Percentiles rank a stretch among this genome's conserved stretches.
These are phyloP conservation scores for Macquaria australasica DNA, from an alignment of 2,113 vertebrate species.

Conservation along the genomic window DNA sequence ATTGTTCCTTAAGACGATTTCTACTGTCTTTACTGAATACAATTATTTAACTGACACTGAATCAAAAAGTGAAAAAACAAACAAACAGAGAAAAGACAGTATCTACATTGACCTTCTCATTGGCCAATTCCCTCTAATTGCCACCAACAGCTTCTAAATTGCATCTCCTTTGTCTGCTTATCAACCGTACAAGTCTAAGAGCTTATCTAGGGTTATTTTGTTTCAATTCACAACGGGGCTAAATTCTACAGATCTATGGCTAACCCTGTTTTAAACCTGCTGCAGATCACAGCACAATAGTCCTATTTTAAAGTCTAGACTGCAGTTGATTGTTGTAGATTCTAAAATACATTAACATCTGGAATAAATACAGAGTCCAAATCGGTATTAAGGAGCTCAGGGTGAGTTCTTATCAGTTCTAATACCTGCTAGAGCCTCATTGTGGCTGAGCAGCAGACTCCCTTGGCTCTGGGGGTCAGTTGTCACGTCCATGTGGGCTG, in stretches of 20 bases:
- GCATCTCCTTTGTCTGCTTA: not conserved
- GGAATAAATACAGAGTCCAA: not conserved
- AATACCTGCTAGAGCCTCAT: conserved; percentile 90
- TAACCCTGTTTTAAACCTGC: not conserved
- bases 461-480: conserved; percentile 85
- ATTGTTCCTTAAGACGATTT: not conserved
- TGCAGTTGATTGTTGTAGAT: too few species aligned
- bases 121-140: not conserved
- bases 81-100: not conserved
- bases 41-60: not conserved
- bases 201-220: not conserved
- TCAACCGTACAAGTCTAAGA: not conserved
- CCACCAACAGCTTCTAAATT: not conserved
- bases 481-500: conserved; percentile 83
- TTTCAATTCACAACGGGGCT: not conserved
- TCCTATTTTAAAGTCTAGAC: not conserved
- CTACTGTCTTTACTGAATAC: not conserved
- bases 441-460: conserved; percentile 91
- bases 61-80: not conserved
- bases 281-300: not conserved
- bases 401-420: not conserved
- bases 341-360: not conserved
- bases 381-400: not conserved
- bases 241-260: not conserved
- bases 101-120: not conserved